A percentile compares a stretch with the other conserved stretches of the same genome.
These are phyloP conservation scores for Clupea harengus DNA, from an alignment of 2,113 vertebrate species.

Conservation along the genomic window DNA sequence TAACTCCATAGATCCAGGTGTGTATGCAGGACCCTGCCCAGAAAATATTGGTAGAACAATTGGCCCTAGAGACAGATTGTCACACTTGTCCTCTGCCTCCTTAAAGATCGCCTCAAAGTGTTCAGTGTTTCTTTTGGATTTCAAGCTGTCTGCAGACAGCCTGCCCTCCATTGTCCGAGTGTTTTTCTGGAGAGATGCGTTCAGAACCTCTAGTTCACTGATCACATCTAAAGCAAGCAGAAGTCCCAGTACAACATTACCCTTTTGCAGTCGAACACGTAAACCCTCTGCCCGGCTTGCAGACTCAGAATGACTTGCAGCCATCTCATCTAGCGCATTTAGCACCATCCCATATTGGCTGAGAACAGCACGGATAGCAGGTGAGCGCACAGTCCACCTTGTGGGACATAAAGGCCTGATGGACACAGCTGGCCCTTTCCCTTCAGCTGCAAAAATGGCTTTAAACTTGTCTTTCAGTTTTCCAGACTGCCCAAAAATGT, in stretches of 20 bases:
- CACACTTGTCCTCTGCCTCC: neutral
- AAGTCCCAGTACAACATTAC: slow-evolving; percentile 35
- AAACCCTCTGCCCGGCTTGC: slow-evolving; percentile 16
- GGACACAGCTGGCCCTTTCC: neutral
- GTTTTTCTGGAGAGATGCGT: slow-evolving; percentile 25
- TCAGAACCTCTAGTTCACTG: slow-evolving; percentile 31
- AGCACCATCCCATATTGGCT: slow-evolving; percentile 30
- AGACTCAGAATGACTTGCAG: slow-evolving; percentile 20
- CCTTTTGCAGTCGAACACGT: slow-evolving; percentile 19
- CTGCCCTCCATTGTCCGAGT: slow-evolving; percentile 22
- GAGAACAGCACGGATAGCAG: slow-evolving; percentile 30
- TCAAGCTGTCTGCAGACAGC: neutral
- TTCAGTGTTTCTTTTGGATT: neutral
- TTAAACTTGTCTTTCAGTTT: slow-evolving; percentile 13
- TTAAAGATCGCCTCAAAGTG: slow-evolving; percentile 1
- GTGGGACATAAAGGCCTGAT: slow-evolving; percentile 13
- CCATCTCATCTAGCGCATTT: slow-evolving; percentile 28
- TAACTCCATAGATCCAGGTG: too few relatives aligned
- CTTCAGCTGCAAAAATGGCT: neutral
- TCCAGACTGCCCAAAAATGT: neutral
- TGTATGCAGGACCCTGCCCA: neutral
- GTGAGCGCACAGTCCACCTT: slow-evolving; percentile 22
- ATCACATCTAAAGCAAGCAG: slow-evolving; percentile 29
- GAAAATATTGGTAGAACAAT: neutral
- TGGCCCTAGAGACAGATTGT: slow-evolving; percentile 9